These are phyloP conservation scores for Mylabris sibirica DNA, from an alignment of 2,888 invertebrate genomes.

Conservation along the genomic window DNA sequence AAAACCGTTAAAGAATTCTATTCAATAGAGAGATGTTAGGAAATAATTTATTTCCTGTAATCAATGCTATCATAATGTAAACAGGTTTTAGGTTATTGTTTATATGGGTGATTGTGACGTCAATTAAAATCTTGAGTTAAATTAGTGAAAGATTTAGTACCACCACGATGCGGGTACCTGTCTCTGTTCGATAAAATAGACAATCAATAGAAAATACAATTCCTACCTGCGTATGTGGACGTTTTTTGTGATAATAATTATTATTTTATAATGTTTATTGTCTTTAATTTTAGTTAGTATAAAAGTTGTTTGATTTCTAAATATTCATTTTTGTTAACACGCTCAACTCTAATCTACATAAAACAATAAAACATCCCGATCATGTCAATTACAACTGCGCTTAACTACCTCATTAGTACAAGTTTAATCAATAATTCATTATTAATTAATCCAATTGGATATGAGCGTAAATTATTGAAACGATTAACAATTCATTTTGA, in stretches of 20 bases:
- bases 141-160: conserved; percentile 4
- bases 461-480: conserved; percentile 23
- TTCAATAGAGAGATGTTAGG: too few relatives aligned
- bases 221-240: not conserved
- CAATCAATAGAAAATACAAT: conserved; percentile 6
- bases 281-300: not conserved
- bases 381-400: not conserved
- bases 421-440: conserved; percentile 1
- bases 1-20: not conserved
- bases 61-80: not conserved
- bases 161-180: conserved; percentile 5
- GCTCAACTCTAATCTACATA: not conserved
- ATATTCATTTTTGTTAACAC: not conserved
- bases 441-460: conserved; percentile 31
- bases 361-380: not conserved
- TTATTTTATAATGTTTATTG: not conserved
- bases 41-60: not conserved
- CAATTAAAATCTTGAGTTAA: conserved; percentile 3
- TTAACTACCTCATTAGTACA: not conserved
- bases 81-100: not conserved
- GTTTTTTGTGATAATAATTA: not conserved
- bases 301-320: not conserved
- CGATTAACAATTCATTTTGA: conserved; percentile 7
- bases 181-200: not conserved
- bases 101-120: conserved; percentile 8